Base-by-base conservation (phyloP, 2,797 vertebrate genomes). In the Lerista edwardsae region DNA sequence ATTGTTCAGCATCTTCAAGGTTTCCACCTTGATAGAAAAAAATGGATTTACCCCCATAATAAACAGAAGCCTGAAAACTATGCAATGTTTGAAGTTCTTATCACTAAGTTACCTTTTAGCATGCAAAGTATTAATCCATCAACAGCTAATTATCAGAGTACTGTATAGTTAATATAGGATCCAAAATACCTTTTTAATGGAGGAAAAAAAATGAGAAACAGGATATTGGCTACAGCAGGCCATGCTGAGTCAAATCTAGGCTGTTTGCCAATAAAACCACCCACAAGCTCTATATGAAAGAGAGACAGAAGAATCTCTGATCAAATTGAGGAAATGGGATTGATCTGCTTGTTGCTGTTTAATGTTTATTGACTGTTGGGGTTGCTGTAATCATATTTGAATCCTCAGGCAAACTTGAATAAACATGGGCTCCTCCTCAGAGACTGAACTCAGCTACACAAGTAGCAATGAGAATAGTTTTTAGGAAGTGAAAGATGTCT, bases 371-470 rank as follows among this genome's bases (percentile, higher is more conserved):
- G 1, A 5, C 4, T 79, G 23, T 86, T 81, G 78, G 61, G 39
- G 76, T 84, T 68, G 27, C 7, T 73, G 39, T 6, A 67, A 34
- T 51, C 3, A 61, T 80, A 34, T 84, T 10, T 75, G 39, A 76
- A 8, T 79, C 88, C 75, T 83, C 17, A 1, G 5, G 19, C 0
- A 80, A 87, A 67, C 81, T 76, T 72, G 6, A 77, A 2, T 0
- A 64, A 41, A 87, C 61, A 69, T 71, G 44, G 67, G 41, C 6
- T 80, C 55, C 79, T 61, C 80, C 65, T 31, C 71, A 34, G 41
- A 29, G 69, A 51, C 0, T 0, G 9, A 34, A 21, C 55, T 29
- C 19, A 21, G 61, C 67, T 27, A 44, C 7, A 51, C 0, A 59
- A 84, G 3, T 1, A 69, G 75, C 31, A 64, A 6, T 47, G 2